Base-by-base conservation (phyloP, 2,113 vertebrate genomes). In the Mesoclemmys tuberculata region DNA sequence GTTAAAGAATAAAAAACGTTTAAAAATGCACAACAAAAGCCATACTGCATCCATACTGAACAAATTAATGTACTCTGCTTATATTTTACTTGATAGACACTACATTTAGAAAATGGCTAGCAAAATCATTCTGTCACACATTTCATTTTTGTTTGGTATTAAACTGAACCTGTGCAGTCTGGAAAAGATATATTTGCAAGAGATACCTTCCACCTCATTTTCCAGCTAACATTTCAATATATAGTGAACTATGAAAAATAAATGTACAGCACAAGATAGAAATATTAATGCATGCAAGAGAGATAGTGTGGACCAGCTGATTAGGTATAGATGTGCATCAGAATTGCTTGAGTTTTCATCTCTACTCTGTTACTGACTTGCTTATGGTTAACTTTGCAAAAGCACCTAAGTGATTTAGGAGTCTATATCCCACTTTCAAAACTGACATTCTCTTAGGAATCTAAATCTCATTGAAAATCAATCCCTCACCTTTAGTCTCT, bases 11-110 rank as follows among this genome's bases (percentile, higher is more conserved):
- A 90, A 83, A 48, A 29, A 27, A 41, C 27, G 64, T 94, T 95
- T 95, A 84, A 93, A 91, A 94, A 48, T 26, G 27, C 13, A 56
- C 89, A 94, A 90, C 55, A 58, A 91, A 93, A 95, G 75, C 68
- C 24, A 26, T 0, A 1, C 26, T 31, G 8, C 75, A 80, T 49
- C 90, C 93, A 85, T 10, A 6, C 8, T 19, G 61, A 85, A 84
- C 49, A 88, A 92, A 75, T 3, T 29, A 84, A 52, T 21, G 22
- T 75, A n/a, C 41, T 6, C 88, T 38, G 38, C 31, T 93, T 61
- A 35, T 27, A 8, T 78, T 87, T 83, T 55, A 84, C 41, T 84
- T 35, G 4, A 13, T 3, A 51, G 51, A 80, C 79, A 48, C 22
- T 31, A 4, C 71, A 22, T 46, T 24, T 46, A 77, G 6, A 77